Percentiles rank a stretch among this genome's conserved stretches.
Evolutionary conservation across 2,113 vertebrate genomes (phyloP).

Genomic region (Saimiri boliviensis): DNA sequence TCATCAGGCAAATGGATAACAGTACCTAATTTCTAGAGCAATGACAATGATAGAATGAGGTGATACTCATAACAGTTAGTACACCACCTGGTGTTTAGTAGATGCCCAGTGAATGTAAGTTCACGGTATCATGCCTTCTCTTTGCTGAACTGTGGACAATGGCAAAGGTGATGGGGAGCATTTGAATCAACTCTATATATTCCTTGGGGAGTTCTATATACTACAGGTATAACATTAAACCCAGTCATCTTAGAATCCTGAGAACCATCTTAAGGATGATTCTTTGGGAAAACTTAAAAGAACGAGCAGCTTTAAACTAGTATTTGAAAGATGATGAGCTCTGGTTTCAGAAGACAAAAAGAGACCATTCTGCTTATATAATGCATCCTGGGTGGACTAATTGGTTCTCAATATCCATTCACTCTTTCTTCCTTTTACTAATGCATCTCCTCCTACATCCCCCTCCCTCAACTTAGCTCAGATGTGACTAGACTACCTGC

Average conservation of each 20-base stretch:
- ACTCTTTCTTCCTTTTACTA: background rate
- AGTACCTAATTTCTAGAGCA: background rate
- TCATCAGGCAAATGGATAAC: background rate
- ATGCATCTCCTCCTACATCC: background rate
- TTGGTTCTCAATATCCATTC: background rate
- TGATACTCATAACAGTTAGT: background rate
- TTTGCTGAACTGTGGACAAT: background rate
- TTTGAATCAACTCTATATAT: background rate
- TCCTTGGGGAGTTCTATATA: background rate
- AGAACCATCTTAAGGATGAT: background rate
- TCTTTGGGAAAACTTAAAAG: background rate
- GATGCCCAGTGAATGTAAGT: background rate
- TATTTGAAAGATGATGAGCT: background rate
- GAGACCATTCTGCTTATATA: background rate
- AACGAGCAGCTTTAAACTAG: background rate
- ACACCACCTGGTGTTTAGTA: background rate
- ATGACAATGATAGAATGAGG: background rate
- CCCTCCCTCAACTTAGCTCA: background rate
- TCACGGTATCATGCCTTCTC: background rate
- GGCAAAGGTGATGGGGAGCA: no score
- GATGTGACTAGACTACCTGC: background rate
- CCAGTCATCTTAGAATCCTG: background rate
- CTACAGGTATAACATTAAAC: background rate
- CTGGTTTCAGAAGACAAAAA: background rate
- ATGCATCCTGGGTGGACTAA: background rate